Evolutionary conservation across 1,140 invertebrate genomes (phyloP), one percentile per base, ranked within the genome.

Genomic region (Maniola jurtina): DNA sequence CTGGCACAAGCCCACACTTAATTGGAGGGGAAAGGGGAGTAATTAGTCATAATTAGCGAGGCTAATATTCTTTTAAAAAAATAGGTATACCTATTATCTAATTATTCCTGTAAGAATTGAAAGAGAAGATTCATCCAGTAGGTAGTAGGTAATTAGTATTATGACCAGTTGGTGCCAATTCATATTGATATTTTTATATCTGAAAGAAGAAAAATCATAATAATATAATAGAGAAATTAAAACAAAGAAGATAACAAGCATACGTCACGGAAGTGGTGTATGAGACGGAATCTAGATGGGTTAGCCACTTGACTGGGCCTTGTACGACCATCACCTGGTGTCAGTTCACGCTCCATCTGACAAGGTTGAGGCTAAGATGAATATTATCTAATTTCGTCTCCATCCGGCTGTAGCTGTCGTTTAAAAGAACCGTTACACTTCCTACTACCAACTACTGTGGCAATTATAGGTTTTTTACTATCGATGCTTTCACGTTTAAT

Each of bases 341-440:
- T 45, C 25, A 36, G 33, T 34, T 55, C n/a, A 55, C 38, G 38
- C 36, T 54, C 10, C 38, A 16, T 36, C n/a, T n/a, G 25, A 25
- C 63, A 64, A 65, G 63, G 63, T 65, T 65, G 47, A 59, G 63
- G 63, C 33, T 50, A 65, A 65, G 56, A 56, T 59, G 42, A 59
- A 36, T 45, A 57, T 57, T 64, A 64, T 47, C 11, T 48, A 11
- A 57, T 36, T 7, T 6, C 33, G 47, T 36, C 33, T 13, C 14
- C 56, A 25, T 52, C 55, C 52, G 34, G 47, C 45, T 16, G n/a
- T 45, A 38, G 40, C 15, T 25, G n/a, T 56, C 35, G n/a, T 60
- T 15, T 68, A 55, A 34, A 55, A 35, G 5, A 35, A 34, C 6
- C 33, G 34, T 55, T 35, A 13, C 0, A 55, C 54, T 55, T 55